Conservation (phyloP, 2,888 invertebrate genomes). For the Polymixis flavicincta region DNA sequence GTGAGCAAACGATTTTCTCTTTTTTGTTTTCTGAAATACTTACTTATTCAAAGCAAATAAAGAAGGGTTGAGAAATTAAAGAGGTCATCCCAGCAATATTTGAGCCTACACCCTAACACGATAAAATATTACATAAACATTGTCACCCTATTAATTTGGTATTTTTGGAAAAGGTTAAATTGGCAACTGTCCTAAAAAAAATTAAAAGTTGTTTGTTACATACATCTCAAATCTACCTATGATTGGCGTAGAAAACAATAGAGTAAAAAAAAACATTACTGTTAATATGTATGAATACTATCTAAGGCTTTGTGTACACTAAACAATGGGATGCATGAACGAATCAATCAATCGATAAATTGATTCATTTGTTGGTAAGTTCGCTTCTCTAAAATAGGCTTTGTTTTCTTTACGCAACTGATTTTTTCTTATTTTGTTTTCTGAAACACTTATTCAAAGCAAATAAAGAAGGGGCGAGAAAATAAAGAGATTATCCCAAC, state of each 20-base stretch:
- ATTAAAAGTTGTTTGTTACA: neutral
- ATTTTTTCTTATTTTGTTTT: neutral
- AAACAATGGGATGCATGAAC: slow-evolving; percentile 29
- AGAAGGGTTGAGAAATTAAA: too few species aligned
- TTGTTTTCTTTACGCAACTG: neutral
- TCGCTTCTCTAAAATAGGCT: neutral
- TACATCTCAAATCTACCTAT: neutral
- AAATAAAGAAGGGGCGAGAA: too few species aligned
- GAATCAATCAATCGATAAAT: neutral
- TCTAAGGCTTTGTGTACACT: slow-evolving; percentile 14
- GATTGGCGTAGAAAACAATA: neutral
- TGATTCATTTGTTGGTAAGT: neutral
- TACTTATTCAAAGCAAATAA: too few species aligned
- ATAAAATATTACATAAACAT: too few species aligned
- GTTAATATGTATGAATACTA: neutral
- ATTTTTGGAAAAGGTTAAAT: neutral
- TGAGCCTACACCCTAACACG: too few species aligned
- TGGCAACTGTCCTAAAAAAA: neutral
- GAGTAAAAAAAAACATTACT: neutral
- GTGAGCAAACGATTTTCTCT: too few species aligned
- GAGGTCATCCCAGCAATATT: too few species aligned
- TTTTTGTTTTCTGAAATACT: too few species aligned
- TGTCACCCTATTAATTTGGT: neutral
- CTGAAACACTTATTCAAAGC: neutral
- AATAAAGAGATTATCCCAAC: too few species aligned